phyloP scores from a whole-genome alignment of 2,797 vertebrate species.

The Sebastiscus albofasciatus region DNA sequence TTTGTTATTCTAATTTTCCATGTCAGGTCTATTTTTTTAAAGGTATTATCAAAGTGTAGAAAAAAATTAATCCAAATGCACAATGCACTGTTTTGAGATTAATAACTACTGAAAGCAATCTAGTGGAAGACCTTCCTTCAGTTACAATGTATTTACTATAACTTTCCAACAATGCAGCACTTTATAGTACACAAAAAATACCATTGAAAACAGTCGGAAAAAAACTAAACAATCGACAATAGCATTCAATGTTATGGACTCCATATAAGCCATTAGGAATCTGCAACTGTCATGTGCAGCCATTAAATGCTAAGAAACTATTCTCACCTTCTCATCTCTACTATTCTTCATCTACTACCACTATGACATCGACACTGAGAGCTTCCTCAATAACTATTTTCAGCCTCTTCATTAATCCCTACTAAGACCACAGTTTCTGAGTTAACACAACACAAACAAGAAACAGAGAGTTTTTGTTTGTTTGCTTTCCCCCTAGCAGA shows the following conservation, averaged over 20 bases:
- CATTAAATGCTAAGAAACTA: not conserved
- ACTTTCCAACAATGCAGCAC: not conserved
- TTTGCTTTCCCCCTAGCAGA: not conserved
- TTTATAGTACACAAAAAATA: not conserved
- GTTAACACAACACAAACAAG: not conserved
- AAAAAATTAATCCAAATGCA: no score
- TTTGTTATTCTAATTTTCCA: not conserved
- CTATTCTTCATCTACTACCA: not conserved
- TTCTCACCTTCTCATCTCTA: not conserved
- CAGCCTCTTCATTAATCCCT: not conserved
- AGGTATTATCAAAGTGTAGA: not conserved
- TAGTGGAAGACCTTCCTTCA: not conserved
- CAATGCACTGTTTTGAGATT: not conserved
- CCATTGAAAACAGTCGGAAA: not conserved
- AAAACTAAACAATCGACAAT: not conserved
- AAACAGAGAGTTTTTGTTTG: not conserved
- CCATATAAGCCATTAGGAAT: not conserved
- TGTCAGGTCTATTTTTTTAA: not conserved
- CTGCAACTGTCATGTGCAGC: not conserved
- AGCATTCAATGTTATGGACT: not conserved
- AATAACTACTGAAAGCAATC: not conserved
- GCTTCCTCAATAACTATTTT: not conserved
- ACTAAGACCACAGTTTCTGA: not conserved
- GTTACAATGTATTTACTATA: not conserved
- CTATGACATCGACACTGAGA: not conserved